Evolutionary conservation across 2,113 vertebrate species (phyloP).

Genomic region (Crypturellus undulatus): DNA sequence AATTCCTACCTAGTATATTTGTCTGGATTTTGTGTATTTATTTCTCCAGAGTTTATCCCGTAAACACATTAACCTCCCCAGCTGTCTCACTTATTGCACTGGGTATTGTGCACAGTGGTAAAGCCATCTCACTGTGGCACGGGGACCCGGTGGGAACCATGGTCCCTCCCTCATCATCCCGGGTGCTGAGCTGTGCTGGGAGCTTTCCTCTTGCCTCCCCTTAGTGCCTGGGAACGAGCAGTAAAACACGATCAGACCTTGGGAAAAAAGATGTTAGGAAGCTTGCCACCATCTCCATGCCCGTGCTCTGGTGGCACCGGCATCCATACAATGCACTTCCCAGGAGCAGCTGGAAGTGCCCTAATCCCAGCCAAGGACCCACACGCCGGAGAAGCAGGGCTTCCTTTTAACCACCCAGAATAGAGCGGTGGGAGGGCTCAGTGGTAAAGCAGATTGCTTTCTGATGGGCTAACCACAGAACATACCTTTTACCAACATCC

Average conservation of each 20-base stretch:
- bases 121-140: neutral
- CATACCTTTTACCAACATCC: too few species aligned
- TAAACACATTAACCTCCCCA: neutral
- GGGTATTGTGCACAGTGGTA: neutral
- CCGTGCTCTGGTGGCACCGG: neutral
- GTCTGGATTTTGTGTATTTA: neutral
- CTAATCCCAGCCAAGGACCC: too few species aligned
- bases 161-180: neutral
- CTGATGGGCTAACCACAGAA: too few species aligned
- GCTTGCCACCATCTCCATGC: too few species aligned
- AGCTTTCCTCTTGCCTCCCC: neutral
- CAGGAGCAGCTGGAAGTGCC: too few species aligned
- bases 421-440: too few species aligned
- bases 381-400: too few species aligned
- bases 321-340: too few species aligned
- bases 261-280: too few species aligned
- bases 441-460: too few species aligned
- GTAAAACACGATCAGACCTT: neutral
- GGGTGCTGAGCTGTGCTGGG: rapidly evolving
- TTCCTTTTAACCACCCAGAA: too few species aligned
- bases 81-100: neutral
- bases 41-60: neutral
- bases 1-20: neutral
- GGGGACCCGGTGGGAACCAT: neutral
- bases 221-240: neutral